Evolutionary conservation across 2,113 vertebrate species (phyloP).

Genomic region (Nannospalax galili): DNA sequence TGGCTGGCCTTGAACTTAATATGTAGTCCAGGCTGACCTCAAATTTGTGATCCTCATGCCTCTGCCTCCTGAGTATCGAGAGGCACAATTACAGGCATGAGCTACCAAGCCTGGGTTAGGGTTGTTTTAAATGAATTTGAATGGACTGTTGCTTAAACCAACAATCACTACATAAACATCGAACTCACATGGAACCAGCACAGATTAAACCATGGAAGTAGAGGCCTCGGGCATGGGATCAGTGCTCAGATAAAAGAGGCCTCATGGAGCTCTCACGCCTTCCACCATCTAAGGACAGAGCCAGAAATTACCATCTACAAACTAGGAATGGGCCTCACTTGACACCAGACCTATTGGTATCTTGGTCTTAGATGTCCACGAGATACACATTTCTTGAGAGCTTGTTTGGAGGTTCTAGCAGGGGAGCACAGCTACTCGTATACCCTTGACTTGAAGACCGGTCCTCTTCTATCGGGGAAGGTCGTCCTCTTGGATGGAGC

Average conservation of each 20-base stretch:
- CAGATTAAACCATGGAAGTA: accelerated
- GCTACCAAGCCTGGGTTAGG: background rate
- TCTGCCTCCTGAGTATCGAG: background rate
- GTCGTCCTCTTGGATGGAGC: too few species aligned
- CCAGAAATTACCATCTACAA: background rate
- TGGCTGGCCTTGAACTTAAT: background rate
- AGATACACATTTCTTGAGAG: background rate
- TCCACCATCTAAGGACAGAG: background rate
- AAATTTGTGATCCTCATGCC: background rate
- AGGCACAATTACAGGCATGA: background rate
- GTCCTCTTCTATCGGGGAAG: too few species aligned
- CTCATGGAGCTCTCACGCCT: background rate
- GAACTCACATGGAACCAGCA: background rate
- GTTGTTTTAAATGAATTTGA: background rate
- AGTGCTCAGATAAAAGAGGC: background rate
- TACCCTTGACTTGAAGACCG: too few species aligned
- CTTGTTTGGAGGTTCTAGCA: too few species aligned
- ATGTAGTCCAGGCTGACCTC: background rate
- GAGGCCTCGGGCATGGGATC: background rate
- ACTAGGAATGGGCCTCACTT: background rate
- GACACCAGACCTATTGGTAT: background rate
- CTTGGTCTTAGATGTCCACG: background rate
- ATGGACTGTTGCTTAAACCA: background rate
- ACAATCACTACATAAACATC: background rate
- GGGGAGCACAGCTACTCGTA: too few species aligned